Base-by-base conservation (phyloP, 2,113 vertebrate genomes). In the Macroglossus sobrinus region DNA sequence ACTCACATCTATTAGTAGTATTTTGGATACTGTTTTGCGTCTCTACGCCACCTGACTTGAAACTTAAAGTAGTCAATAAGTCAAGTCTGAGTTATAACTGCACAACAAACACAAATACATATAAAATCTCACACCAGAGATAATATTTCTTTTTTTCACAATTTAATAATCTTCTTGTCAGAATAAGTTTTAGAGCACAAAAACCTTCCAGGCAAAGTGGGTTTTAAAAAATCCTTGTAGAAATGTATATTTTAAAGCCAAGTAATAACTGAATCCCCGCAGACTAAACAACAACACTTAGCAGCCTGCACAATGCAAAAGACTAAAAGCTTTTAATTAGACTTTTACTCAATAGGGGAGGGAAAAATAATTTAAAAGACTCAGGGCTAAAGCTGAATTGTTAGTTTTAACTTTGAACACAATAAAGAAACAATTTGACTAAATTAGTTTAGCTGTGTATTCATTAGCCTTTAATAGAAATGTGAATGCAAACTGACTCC, bases 321-420 rank as follows among this genome's bases (percentile, higher is more conserved):
- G 96, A 94, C 96, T 97, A 97, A 97, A 98, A 98, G 97, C 97
- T 98, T 99, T 98, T 99, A 98, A 98, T 99, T 98, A 98, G 97
- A 93, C 85, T 97, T 92, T 97, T 97, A 97, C 97, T 97, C 98
- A 98, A 97, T 91, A 97, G 96, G 97, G 96, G 95, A 98, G 96
- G 89, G 97, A 98, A 98, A 97, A 97, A 97, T 94, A 98, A 98
- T 98, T 98, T 98, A 95, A 98, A 98, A 98, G 95, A 97, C 89
- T 97, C 93, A 95, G 80, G 79, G 97, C 96, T 97, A 97, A 98
- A 96, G 55, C 89, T 94, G 95, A 97, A 97, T 98, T 97, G 96
- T 97, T 98, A 97, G 95, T 94, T 98, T 98, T 98, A 87, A 97
- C 95, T 97, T 98, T 97, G 97, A 98, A 89, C 96, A 97, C 97